These are phyloP conservation scores for Halcyon chelicuti DNA, from an alignment of 2,797 vertebrate species.

Conservation along the genomic window DNA sequence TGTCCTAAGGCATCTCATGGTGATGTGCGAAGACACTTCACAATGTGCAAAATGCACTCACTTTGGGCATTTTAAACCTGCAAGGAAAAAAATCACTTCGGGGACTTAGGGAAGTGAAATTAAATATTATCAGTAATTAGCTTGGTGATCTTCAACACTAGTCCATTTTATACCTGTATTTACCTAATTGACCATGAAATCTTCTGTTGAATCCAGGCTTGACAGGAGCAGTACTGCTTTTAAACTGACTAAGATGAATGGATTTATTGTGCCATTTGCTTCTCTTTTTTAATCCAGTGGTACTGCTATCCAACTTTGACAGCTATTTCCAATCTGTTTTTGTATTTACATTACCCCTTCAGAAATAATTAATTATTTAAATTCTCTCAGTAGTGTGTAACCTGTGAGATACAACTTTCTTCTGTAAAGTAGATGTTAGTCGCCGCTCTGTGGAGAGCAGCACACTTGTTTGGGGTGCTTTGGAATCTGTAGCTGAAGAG, in stretches of 20 bases:
- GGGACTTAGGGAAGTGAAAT: conserved; percentile 79
- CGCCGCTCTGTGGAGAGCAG: background rate
- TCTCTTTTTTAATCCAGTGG: conserved; percentile 38
- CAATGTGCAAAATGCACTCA: conserved; percentile 10
- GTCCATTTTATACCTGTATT: conserved; percentile 82
- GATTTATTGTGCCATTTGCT: conserved; percentile 70
- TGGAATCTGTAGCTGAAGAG: background rate
- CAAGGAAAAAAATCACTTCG: conserved; percentile 63
- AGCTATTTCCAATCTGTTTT: conserved; percentile 41
- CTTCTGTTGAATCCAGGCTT: conserved; percentile 75
- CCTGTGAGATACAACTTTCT: background rate
- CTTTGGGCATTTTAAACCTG: conserved; percentile 58
- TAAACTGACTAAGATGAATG: conserved; percentile 80
- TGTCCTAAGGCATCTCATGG: conserved; percentile 43
- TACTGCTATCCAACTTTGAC: conserved; percentile 63
- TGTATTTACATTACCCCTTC: conserved; percentile 59
- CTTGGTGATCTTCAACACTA: conserved; percentile 76
- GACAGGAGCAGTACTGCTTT: conserved; percentile 64
- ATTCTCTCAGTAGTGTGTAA: background rate
- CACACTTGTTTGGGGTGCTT: background rate
- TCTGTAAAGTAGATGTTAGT: background rate
- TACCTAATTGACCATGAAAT: conserved; percentile 86
- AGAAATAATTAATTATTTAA: conserved; percentile 47
- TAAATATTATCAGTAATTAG: conserved; percentile 83
- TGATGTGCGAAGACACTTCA: conserved; percentile 24